These are phyloP conservation scores for Tetragonula carbonaria DNA, from an alignment of 2,888 invertebrate genomes.

Conservation along the genomic window DNA sequence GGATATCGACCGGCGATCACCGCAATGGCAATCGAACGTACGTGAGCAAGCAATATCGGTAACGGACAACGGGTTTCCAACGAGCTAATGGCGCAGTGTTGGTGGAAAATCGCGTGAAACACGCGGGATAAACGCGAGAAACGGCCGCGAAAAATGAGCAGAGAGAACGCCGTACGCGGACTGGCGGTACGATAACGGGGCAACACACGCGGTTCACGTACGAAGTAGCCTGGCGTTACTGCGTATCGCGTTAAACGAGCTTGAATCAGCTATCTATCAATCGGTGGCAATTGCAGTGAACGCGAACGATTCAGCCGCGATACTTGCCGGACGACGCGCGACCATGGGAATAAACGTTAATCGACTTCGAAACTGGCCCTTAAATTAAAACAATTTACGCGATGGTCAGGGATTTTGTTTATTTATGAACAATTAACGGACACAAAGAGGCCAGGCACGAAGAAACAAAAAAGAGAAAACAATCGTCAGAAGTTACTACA, in stretches of 20 bases:
- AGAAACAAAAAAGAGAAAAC: too few relatives aligned
- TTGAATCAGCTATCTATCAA: constrained; percentile 36
- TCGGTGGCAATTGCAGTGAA: constrained; percentile 37
- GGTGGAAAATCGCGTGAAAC: neutral
- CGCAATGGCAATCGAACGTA: constrained; percentile 9
- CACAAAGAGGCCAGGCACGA: too few relatives aligned
- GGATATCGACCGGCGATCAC: constrained; percentile 53
- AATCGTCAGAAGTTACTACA: too few relatives aligned
- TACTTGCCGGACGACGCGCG: constrained; percentile 22
- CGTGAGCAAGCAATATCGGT: constrained; percentile 31
- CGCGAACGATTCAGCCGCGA: constrained; percentile 30
- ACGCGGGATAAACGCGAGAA: neutral
- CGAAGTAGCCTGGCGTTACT: constrained; percentile 2
- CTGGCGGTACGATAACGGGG: constrained; percentile 33
- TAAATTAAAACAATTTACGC: constrained; percentile 48
- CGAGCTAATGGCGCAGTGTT: neutral
- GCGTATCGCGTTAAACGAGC: constrained; percentile 44
- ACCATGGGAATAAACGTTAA: constrained; percentile 48
- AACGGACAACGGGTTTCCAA: neutral
- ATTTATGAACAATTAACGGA: too few relatives aligned
- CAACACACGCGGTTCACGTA: neutral
- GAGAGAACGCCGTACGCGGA: neutral
- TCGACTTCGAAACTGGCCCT: constrained; percentile 15
- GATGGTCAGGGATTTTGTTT: neutral
- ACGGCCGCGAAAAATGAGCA: constrained; percentile 12